Conservation (phyloP, 2,113 vertebrate genomes). For the Glareola pratincola region DNA sequence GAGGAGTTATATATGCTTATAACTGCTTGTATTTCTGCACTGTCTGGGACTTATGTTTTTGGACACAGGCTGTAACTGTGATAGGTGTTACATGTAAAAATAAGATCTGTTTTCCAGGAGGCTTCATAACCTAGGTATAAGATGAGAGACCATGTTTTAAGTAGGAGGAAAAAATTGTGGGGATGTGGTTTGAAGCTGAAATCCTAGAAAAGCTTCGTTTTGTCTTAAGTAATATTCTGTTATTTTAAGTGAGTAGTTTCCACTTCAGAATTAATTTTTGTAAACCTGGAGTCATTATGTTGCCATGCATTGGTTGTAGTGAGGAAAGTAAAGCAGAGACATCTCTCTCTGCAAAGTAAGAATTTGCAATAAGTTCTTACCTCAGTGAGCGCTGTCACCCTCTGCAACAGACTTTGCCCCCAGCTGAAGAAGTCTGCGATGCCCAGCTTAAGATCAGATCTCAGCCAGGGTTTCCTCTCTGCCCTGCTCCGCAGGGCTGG, state of each 20-base stretch:
- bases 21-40: neutral
- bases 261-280: neutral
- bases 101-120: neutral
- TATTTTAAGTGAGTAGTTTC: neutral
- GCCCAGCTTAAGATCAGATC: neutral
- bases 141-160: neutral
- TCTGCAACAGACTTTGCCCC: neutral
- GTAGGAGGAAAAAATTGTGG: neutral
- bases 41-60: neutral
- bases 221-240: neutral
- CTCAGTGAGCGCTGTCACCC: neutral
- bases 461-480: neutral
- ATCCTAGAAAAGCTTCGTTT: neutral
- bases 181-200: neutral
- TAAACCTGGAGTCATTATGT: neutral
- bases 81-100: neutral
- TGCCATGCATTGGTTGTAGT: neutral
- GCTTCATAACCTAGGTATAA: neutral
- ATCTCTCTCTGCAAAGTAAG: neutral
- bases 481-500: neutral
- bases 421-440: fast-evolving
- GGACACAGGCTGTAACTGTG: neutral
- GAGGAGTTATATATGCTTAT: neutral
- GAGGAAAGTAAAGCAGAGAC: neutral
- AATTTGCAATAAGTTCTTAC: neutral